Percentiles rank a stretch among this genome's conserved stretches.
Conservation (phyloP, 2,113 vertebrate species). For the Syngnathoides biaculeatus region DNA sequence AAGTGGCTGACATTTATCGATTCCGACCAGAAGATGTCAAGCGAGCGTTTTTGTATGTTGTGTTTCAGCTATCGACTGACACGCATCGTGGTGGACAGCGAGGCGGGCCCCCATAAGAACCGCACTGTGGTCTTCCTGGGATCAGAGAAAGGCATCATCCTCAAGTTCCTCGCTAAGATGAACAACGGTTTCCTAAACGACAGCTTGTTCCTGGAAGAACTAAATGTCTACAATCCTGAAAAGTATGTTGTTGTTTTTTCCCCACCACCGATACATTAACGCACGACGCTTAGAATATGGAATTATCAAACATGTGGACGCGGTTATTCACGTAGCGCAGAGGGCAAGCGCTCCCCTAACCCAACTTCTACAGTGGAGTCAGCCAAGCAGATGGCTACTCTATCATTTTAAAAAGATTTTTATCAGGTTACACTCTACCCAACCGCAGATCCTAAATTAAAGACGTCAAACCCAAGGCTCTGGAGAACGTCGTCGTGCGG, state of each 20-base stretch:
- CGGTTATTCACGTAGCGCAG: conserved; percentile 39
- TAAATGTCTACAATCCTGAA: conserved; percentile 93
- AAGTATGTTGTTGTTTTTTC: conserved; percentile 76
- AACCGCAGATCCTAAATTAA: conserved; percentile 73
- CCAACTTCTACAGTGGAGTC: conserved; percentile 43
- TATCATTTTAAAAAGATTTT: conserved; percentile 73
- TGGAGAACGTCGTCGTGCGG: conserved; percentile 54
- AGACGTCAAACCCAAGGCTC: conserved; percentile 61
- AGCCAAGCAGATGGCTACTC: conserved; percentile 67
- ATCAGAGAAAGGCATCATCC: conserved; percentile 93
- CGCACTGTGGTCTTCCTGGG: conserved; percentile 95
- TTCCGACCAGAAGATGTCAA: neutral
- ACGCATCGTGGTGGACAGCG: conserved; percentile 88
- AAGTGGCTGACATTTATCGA: neutral
- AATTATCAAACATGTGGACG: conserved; percentile 38
- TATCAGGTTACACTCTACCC: conserved; percentile 71
- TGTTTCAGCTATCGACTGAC: conserved; percentile 89
- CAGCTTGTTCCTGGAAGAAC: conserved; percentile 96
- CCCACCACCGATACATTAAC: neutral
- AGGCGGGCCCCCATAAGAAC: conserved; percentile 87
- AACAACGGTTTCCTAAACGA: conserved; percentile 90
- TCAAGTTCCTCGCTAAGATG: conserved; percentile 94
- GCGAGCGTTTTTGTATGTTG: conserved; percentile 9
- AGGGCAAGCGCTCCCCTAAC: conserved; percentile 46
- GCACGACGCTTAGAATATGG: conserved; percentile 1